Evolutionary conservation across 1,140 invertebrate genomes (phyloP), one percentile per base, ranked within the genome.

Genomic region (Neodiprion fabricii): DNA sequence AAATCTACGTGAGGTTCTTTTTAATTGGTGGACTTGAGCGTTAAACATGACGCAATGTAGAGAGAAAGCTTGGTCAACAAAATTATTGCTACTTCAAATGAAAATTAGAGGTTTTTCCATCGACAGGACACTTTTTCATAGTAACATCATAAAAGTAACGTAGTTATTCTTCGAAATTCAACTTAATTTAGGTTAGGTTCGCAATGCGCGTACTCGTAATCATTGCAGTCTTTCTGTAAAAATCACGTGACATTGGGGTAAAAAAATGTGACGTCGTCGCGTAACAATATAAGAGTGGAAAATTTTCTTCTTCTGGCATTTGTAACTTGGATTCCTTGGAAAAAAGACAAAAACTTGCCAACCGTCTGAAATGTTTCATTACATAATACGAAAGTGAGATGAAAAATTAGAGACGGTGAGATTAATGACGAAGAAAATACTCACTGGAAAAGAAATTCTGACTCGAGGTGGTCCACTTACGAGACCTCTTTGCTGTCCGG

Each of bases 401-500:
- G 10, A 61, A 61, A 61, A 61, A 11, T 5, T 5, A 40, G 28
- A 5, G 28, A 40, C 28, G 28, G 28, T 5, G 28, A 40, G 28
- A 40, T 40, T 40, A 11, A 61, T n/a, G 28, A 40, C 3, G 67
- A 69, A 23, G 40, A 69, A 7, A 23, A 17, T 69, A 47, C 78
- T 77, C 74, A 77, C 78, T 48, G 23, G 3, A 4, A 77, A 75
- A 2, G 78, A 48, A 48, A 79, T 40, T 69, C 68, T 73, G 21
- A 61, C 49, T 65, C 68, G 76, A 11, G 78, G 78, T 40, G 69
- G 74, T 76, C 69, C 48, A 1, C n/a, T 21, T 7, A 72, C n/a
- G 1, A 17, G 1, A 7, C 74, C 75, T 61, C 78, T 77, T 47
- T 61, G 67, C 70, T 74, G 76, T 74, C 73, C 66, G 50, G 70